phyloP scores from a whole-genome alignment of 2,113 vertebrate genomes.

The Anhinga rufa region DNA sequence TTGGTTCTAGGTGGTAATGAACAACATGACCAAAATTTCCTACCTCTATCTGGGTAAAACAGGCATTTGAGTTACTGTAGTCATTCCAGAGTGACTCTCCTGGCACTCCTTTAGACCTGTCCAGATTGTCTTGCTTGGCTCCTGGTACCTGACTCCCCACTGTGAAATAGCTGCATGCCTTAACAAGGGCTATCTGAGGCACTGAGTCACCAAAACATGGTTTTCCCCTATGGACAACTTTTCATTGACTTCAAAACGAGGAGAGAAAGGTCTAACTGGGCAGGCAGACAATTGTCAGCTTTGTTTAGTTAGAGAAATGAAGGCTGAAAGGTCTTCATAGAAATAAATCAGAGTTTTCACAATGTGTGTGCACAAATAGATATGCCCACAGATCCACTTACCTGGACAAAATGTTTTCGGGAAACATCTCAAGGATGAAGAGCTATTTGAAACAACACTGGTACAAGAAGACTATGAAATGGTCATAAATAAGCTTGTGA shows the following conservation, averaged over 20 bases:
- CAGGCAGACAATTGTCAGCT: neutral
- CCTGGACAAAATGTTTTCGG: neutral
- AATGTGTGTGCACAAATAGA: neutral
- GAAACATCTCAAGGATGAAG: neutral
- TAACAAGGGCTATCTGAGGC: neutral
- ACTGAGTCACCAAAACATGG: neutral
- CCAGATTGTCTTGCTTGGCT: neutral
- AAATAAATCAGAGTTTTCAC: neutral
- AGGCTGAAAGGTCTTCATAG: neutral
- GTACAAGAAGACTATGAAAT: neutral
- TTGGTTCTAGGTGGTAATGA: neutral
- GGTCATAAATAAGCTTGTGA: neutral
- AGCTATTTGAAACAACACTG: neutral
- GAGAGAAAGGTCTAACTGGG: neutral
- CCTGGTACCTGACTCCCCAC: fast-evolving
- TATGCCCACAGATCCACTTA: neutral
- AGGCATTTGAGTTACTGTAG: neutral
- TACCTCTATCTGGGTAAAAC: neutral
- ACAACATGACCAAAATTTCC: neutral
- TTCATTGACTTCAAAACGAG: neutral
- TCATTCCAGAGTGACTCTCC: neutral
- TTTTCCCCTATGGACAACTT: neutral
- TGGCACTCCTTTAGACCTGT: neutral
- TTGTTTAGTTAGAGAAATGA: neutral
- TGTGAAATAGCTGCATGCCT: neutral